Evolutionary conservation across 1,140 invertebrate species (phyloP).

Genomic region (Berghia stephanieae): DNA sequence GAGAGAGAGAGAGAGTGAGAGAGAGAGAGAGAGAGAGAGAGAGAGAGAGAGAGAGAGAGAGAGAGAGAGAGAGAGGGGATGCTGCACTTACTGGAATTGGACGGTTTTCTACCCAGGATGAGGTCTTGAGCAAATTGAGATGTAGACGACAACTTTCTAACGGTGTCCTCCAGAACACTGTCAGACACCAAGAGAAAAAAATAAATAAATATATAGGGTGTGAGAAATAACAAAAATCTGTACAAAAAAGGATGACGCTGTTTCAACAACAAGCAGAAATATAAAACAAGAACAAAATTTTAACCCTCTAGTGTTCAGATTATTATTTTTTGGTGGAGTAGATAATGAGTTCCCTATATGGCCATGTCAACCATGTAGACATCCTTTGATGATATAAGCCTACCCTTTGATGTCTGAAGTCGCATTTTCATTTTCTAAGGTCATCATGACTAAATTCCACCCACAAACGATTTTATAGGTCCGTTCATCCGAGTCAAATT

Average conservation of each 20-base stretch:
- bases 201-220: background rate
- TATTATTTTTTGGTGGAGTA: too few relatives aligned
- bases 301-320: too few relatives aligned
- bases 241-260: background rate
- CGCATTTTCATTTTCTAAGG: too few relatives aligned
- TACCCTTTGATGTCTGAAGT: too few relatives aligned
- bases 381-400: too few relatives aligned
- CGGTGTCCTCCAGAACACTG: slow-evolving; percentile 51
- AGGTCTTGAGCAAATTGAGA: slow-evolving; percentile 53
- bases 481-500: too few relatives aligned
- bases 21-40: background rate
- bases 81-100: slow-evolving; percentile 38
- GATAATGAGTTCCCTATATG: too few relatives aligned
- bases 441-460: too few relatives aligned
- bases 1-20: background rate
- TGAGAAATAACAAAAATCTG: background rate
- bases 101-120: slow-evolving; percentile 45
- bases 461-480: too few relatives aligned
- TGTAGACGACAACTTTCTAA: slow-evolving; percentile 43
- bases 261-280: background rate
- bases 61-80: background rate
- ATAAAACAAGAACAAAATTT: background rate
- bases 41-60: background rate
- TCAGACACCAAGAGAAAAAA: slow-evolving; percentile 12
- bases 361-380: too few relatives aligned